phyloP scores from a whole-genome alignment of 30 jellyfish, hydroid and myxozoan genomes.

The Rhopilema esculentum region DNA sequence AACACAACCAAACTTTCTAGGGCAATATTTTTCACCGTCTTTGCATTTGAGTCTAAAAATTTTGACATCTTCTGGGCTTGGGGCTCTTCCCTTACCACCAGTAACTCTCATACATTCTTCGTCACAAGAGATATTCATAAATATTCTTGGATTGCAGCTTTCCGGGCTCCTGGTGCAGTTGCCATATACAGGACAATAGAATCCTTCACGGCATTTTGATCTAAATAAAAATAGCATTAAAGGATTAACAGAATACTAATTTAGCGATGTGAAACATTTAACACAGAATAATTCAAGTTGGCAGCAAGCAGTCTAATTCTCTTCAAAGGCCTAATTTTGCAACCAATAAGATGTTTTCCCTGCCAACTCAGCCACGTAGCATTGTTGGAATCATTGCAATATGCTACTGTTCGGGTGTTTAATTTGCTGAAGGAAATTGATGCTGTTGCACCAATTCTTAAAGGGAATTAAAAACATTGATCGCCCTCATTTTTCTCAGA shows the following conservation, averaged over 20 bases:
- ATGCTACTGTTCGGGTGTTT: too few species aligned
- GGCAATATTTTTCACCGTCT: slow-evolving; percentile 38
- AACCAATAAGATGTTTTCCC: too few species aligned
- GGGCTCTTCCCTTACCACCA: slow-evolving; percentile 1
- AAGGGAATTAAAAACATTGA: too few species aligned
- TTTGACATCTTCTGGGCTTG: slow-evolving; percentile 14
- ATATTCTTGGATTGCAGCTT: slow-evolving; percentile 39
- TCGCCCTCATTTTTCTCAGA: too few species aligned
- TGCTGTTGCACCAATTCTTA: too few species aligned
- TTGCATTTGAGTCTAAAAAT: slow-evolving; percentile 42
- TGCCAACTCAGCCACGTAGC: too few species aligned
- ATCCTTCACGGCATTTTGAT: slow-evolving; percentile 9
- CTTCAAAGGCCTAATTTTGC: too few species aligned
- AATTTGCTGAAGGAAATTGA: too few species aligned
- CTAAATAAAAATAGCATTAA: background rate
- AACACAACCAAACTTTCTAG: slow-evolving; percentile 27
- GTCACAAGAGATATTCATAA: slow-evolving; percentile 1
- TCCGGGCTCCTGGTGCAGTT: slow-evolving; percentile 13
- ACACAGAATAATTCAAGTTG: background rate
- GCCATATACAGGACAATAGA: slow-evolving; percentile 26
- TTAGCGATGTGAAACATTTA: background rate
- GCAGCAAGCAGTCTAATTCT: background rate
- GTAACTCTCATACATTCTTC: slow-evolving; percentile 12
- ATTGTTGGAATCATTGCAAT: too few species aligned
- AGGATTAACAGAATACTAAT: background rate